Evolutionary conservation across 1,140 invertebrate species (phyloP), one percentile per base, ranked within the genome.

Genomic region (Megalopta genalis): DNA sequence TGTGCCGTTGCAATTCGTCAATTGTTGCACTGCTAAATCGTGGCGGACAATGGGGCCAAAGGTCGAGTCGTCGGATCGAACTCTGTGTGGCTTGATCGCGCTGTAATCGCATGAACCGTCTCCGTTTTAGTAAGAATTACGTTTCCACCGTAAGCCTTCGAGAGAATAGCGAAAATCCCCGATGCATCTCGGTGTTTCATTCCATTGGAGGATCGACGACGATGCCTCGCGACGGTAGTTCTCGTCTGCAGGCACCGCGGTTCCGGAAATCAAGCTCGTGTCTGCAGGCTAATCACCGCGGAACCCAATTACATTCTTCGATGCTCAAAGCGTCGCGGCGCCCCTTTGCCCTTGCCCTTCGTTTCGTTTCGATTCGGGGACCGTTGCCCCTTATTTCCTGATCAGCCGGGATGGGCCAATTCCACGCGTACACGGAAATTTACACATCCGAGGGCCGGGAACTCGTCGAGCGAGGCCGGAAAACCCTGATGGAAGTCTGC

Each of bases 271-370:
- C 82, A 57, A 82, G 54, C 42, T 62, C 75, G 27, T 23, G 75
- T 82, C 74, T 85, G 74, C n/a, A 59, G 12, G 60, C 57, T 84
- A 81, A 77, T 74, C 46, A 81, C 65, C 69, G 52, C 32, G 49
- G 54, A 85, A 85, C 37, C 69, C 57, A 84, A 85, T 85, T 84
- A 85, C 83, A 73, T 73, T 59, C 67, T 84, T 84, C 37, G 21
- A 70, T 60, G 14, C 18, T 52, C 49, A 52, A 21, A 52, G 27
- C 63, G 32, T 25, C 49, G n/a, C 54, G 42, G 52, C 27, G 67
- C 66, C 77, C 7, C 25, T 37, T 78, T 65, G 69, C 60, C 9
- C 18, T 64, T 57, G 59, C 16, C 32, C 18, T 32, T 64, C 46
- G 57, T 69, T 84, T 23, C 46, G 10, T 54, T 2, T 68, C 66